Evolutionary conservation across 2,797 vertebrate genomes (phyloP).

Genomic region (Helarctos malayanus): DNA sequence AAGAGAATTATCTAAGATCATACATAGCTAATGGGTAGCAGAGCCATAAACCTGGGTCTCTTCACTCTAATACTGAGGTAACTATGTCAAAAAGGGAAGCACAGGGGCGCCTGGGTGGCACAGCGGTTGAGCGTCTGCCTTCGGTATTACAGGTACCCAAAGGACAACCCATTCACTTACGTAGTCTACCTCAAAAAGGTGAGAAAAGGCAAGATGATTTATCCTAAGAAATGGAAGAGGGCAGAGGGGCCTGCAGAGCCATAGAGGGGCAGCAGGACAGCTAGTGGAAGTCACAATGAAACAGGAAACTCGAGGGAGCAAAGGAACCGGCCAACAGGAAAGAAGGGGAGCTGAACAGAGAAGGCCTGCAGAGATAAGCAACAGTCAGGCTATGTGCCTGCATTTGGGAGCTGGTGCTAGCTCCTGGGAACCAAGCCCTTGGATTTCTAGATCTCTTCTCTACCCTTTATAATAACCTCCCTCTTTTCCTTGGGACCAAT

Average conservation of each 20-base stretch:
- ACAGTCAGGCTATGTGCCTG: neutral
- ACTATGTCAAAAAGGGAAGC: neutral
- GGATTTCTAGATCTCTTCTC: neutral
- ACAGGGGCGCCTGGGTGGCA: neutral
- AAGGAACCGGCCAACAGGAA: neutral
- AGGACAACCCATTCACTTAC: neutral
- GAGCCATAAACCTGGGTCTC: neutral
- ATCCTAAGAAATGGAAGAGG: neutral
- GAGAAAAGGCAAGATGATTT: neutral
- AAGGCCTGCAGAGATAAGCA: neutral
- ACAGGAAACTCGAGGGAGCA: neutral
- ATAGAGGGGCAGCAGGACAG: neutral
- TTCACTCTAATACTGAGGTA: neutral
- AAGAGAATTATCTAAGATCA: neutral
- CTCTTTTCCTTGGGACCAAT: slow-evolving; percentile 12
- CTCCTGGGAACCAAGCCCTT: neutral
- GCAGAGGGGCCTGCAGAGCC: neutral
- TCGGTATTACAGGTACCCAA: neutral
- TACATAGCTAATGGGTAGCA: neutral
- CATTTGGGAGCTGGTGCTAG: neutral
- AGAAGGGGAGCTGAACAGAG: neutral
- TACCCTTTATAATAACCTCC: neutral
- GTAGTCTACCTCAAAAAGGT: neutral
- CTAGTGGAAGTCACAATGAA: neutral
- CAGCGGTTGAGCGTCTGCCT: too few species aligned